phyloP scores from a whole-genome alignment of 2,888 invertebrate genomes.

The Taphrorychus bicolor region DNA sequence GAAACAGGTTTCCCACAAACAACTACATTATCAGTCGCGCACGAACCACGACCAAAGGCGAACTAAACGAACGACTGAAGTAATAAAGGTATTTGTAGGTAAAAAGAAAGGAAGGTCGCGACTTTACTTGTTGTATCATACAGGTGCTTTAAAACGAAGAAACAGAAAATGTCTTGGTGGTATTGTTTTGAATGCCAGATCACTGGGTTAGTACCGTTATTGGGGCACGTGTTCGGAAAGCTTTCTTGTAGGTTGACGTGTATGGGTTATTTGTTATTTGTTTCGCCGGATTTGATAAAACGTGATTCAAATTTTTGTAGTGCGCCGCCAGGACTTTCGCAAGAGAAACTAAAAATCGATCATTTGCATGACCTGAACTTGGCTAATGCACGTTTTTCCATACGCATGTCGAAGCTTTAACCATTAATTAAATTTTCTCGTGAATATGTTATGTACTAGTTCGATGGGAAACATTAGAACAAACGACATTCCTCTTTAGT shows the following conservation, averaged over 20 bases:
- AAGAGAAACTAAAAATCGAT: slow-evolving; percentile 3
- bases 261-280: background rate
- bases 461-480: too few relatives aligned
- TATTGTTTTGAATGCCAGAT: slow-evolving; percentile 8
- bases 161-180: slow-evolving; percentile 7
- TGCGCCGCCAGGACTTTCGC: background rate
- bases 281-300: background rate
- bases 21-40: background rate
- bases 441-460: too few relatives aligned
- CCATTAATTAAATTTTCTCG: background rate
- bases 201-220: slow-evolving; percentile 4
- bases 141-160: slow-evolving; percentile 30
- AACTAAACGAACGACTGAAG: slow-evolving; percentile 19
- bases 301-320: background rate
- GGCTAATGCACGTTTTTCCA: background rate
- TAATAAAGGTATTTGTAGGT: slow-evolving; percentile 19
- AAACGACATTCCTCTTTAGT: too few relatives aligned
- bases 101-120: slow-evolving; percentile 30
- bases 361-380: slow-evolving; percentile 2
- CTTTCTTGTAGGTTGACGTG: background rate
- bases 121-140: slow-evolving; percentile 14
- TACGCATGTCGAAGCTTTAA: slow-evolving; percentile 1
- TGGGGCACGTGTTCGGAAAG: slow-evolving; percentile 7
- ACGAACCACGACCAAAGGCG: slow-evolving; percentile 3
- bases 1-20: background rate